A percentile compares a stretch with the other conserved stretches of the same genome.
Evolutionary conservation across 2,888 invertebrate genomes (phyloP).

Genomic region (Platypus cylindrus): DNA sequence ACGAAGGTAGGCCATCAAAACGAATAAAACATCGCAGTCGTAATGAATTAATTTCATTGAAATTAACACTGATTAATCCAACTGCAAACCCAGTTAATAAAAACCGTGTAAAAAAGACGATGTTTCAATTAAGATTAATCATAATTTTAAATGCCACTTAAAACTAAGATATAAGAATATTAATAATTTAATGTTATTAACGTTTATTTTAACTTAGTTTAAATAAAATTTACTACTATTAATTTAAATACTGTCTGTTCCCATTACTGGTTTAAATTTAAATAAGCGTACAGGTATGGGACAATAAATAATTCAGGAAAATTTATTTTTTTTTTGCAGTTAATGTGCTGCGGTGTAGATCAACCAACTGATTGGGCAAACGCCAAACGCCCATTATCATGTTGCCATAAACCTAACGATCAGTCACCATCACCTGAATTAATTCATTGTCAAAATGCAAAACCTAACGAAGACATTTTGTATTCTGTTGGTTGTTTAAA

Average conservation of each 20-base stretch:
- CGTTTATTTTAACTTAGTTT: no score
- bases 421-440: conserved; percentile 22
- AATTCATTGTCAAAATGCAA: conserved; percentile 26
- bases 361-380: conserved; percentile 29
- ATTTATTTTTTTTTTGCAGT: conserved; percentile 28
- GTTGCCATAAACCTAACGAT: conserved; percentile 38
- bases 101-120: no score
- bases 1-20: conserved; percentile 34
- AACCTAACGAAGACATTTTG: conserved; percentile 26
- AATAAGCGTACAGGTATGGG: no score
- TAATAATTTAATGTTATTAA: no score
- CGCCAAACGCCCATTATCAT: conserved; percentile 43
- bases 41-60: not conserved
- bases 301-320: no score
- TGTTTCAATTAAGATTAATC: no score
- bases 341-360: conserved; percentile 37
- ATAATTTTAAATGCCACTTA: no score
- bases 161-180: no score
- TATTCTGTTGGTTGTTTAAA: conserved; percentile 43
- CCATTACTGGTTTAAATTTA: no score
- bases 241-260: no score
- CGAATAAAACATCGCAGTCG: not conserved
- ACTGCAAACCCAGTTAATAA: no score
- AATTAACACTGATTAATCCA: not conserved
- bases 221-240: no score